phyloP scores from a whole-genome alignment of 2,797 vertebrate genomes.

The Pseudomugil gertrudae region DNA sequence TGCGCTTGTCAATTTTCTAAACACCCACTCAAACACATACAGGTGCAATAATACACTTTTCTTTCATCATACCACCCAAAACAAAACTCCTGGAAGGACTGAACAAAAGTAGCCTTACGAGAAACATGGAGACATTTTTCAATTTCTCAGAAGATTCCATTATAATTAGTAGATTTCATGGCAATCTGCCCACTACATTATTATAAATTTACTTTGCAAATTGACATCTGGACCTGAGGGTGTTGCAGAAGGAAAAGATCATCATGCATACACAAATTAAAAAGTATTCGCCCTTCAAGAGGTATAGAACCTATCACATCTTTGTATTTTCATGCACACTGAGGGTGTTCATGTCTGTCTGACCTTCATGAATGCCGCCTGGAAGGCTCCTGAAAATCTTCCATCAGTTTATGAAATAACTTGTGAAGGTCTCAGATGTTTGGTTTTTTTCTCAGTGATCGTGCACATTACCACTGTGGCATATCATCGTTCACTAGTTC shows the following conservation, averaged over 20 bases:
- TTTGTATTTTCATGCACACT: slow-evolving; percentile 1
- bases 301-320: slow-evolving; percentile 11
- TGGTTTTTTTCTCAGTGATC: not conserved
- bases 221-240: slow-evolving; percentile 15
- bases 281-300: slow-evolving; percentile 12
- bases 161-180: slow-evolving; percentile 5
- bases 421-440: not conserved
- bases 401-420: slow-evolving; percentile 2
- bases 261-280: slow-evolving; percentile 20
- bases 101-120: too few species aligned
- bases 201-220: slow-evolving; percentile 27
- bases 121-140: not conserved
- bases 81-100: slow-evolving; percentile 3
- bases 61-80: slow-evolving; percentile 8
- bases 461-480: not conserved
- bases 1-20: slow-evolving; percentile 24
- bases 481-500: not conserved
- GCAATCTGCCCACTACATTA: slow-evolving; percentile 11
- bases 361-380: not conserved
- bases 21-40: not conserved
- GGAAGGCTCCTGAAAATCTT: slow-evolving; percentile 4
- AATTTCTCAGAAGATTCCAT: not conserved
- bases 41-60: not conserved
- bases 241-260: slow-evolving; percentile 14
- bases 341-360: not conserved